phyloP scores from a whole-genome alignment of 2,113 vertebrate species.

The Sturnus vulgaris region DNA sequence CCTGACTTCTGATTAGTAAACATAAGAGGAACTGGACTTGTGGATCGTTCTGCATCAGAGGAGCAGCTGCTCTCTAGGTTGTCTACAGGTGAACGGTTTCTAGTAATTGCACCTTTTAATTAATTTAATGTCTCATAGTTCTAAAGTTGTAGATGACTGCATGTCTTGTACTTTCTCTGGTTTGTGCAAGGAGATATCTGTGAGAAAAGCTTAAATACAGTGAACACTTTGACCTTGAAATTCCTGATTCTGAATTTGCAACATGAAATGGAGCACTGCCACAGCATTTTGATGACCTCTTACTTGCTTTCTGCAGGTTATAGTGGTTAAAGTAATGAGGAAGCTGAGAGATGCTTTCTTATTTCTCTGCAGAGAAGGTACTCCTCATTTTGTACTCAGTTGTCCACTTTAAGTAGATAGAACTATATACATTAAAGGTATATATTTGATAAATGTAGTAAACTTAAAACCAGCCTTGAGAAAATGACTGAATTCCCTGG shows the following conservation, averaged over 20 bases:
- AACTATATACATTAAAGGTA: background rate
- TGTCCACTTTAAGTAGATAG: background rate
- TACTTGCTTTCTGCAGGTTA: background rate
- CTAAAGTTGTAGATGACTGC: background rate
- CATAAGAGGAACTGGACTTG: background rate
- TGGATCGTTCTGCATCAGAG: background rate
- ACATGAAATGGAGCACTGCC: background rate
- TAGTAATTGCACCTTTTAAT: background rate
- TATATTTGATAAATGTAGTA: background rate
- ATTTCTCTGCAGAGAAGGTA: background rate
- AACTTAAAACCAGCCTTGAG: conserved; percentile 19
- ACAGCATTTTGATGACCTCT: background rate
- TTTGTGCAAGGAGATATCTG: background rate
- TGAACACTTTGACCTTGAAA: background rate
- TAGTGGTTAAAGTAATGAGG: background rate
- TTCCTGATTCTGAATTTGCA: background rate
- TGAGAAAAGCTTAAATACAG: background rate
- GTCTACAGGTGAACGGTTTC: background rate
- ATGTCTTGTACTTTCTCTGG: background rate
- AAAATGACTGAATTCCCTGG: conserved; percentile 15
- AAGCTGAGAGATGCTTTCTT: background rate
- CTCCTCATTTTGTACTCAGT: background rate
- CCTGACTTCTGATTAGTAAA: background rate
- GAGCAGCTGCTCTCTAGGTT: background rate
- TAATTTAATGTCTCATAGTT: background rate